A percentile compares a stretch with the other conserved stretches of the same genome.
Evolutionary conservation across 2,113 vertebrate species (phyloP).

Genomic region (Pelecanus crispus): DNA sequence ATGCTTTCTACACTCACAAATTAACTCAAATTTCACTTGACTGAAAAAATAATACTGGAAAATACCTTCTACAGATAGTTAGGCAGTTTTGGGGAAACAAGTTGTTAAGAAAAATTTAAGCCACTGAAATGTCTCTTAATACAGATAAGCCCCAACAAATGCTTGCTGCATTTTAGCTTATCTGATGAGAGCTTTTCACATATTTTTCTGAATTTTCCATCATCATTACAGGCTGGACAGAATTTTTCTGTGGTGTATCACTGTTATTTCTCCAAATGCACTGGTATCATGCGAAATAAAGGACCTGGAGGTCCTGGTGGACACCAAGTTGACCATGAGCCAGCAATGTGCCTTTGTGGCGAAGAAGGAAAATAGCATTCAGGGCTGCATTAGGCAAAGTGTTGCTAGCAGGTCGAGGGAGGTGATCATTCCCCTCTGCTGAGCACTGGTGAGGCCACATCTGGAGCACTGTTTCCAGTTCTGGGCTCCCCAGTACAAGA

Average conservation of each 20-base stretch:
- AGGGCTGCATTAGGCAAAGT: background rate
- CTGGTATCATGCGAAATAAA: background rate
- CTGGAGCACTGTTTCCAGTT: background rate
- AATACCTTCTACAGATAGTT: background rate
- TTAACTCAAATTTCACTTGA: background rate
- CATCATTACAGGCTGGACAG: background rate
- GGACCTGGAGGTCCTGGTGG: background rate
- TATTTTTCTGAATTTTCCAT: background rate
- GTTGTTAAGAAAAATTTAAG: background rate
- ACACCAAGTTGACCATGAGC: background rate
- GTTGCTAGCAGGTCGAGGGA: background rate
- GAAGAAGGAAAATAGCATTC: background rate
- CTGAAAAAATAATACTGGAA: background rate
- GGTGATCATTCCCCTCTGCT: background rate
- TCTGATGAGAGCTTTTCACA: background rate
- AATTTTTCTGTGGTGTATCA: background rate
- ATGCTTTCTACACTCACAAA: background rate
- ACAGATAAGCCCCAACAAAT: background rate
- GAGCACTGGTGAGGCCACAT: background rate
- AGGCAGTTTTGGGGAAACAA: background rate
- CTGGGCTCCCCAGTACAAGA: background rate
- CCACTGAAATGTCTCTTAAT: background rate
- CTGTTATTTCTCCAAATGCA: background rate
- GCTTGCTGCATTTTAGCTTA: background rate
- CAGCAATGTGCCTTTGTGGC: background rate